Evolutionary conservation across 1,140 invertebrate species (phyloP).

Genomic region (Drosophila biarmipes): DNA sequence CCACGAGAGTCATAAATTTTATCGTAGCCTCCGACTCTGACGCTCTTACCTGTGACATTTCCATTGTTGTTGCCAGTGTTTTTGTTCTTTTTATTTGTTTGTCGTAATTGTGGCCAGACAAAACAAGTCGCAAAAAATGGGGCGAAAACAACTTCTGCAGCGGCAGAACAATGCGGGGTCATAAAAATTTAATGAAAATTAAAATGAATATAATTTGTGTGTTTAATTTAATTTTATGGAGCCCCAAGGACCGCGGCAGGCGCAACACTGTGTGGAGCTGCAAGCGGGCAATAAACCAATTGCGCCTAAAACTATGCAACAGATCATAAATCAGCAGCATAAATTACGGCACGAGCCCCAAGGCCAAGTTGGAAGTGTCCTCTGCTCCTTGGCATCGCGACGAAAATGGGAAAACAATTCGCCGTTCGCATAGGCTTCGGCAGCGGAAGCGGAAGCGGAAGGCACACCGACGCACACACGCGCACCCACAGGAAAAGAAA

Average conservation of each 20-base stretch:
- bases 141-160: constrained; percentile 30
- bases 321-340: constrained; percentile 73
- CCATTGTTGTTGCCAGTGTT: constrained; percentile 52
- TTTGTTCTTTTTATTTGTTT: constrained; percentile 64
- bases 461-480: constrained; percentile 11
- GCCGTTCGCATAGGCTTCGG: background rate
- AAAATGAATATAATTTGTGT: constrained; percentile 82
- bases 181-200: constrained; percentile 83
- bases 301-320: constrained; percentile 76
- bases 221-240: constrained; percentile 81
- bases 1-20: constrained; percentile 71
- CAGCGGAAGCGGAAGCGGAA: background rate
- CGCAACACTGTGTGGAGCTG: constrained; percentile 28
- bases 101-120: constrained; percentile 76
- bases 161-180: constrained; percentile 55
- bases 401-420: constrained; percentile 75
- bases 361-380: constrained; percentile 7
- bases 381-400: constrained; percentile 20
- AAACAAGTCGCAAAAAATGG: constrained; percentile 38
- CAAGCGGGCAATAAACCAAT: constrained; percentile 55
- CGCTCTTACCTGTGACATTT: constrained; percentile 81
- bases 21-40: constrained; percentile 44
- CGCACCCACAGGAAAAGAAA: constrained; percentile 34
- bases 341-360: constrained; percentile 49
- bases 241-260: constrained; percentile 59